These are phyloP conservation scores for Drosophila greeni DNA, from an alignment of 2,888 invertebrate genomes.

Conservation along the genomic window DNA sequence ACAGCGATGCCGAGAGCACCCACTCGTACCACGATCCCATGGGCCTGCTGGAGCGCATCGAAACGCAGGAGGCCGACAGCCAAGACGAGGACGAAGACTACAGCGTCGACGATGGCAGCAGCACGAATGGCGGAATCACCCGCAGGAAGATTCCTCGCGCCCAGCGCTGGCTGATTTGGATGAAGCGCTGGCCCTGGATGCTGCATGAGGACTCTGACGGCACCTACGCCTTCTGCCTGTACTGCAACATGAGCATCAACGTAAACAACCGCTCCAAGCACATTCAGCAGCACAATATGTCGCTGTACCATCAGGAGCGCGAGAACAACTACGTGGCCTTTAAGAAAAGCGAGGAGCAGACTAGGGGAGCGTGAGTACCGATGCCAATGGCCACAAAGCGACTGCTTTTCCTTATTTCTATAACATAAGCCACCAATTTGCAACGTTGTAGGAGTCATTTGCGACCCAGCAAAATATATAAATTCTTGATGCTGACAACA, in stretches of 20 bases:
- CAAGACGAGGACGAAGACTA: slow-evolving; percentile 47
- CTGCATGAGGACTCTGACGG: slow-evolving; percentile 64
- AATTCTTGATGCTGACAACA: too few relatives aligned
- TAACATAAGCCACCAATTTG: too few relatives aligned
- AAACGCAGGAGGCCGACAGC: slow-evolving; percentile 32
- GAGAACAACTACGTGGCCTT: slow-evolving; percentile 68
- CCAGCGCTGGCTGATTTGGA: slow-evolving; percentile 58
- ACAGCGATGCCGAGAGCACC: slow-evolving; percentile 45
- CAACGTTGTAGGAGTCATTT: too few relatives aligned
- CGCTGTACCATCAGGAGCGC: slow-evolving; percentile 70
- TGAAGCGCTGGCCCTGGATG: slow-evolving; percentile 70
- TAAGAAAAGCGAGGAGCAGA: slow-evolving; percentile 51
- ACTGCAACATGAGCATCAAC: slow-evolving; percentile 66
- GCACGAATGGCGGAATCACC: background rate
- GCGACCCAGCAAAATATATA: too few relatives aligned
- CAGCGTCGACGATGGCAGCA: slow-evolving; percentile 46
- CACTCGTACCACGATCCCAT: slow-evolving; percentile 66
- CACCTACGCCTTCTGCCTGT: slow-evolving; percentile 66
- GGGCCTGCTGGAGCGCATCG: slow-evolving; percentile 65
- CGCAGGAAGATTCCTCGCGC: slow-evolving; percentile 4
- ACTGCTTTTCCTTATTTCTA: too few relatives aligned
- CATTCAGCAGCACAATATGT: slow-evolving; percentile 61
- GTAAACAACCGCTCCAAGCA: slow-evolving; percentile 40
- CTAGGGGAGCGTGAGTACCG: slow-evolving; percentile 42
- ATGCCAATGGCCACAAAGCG: background rate